A percentile compares a stretch with the other conserved stretches of the same genome.
Conservation (phyloP, 1,140 invertebrate genomes). For the Ectropis grisescens region DNA sequence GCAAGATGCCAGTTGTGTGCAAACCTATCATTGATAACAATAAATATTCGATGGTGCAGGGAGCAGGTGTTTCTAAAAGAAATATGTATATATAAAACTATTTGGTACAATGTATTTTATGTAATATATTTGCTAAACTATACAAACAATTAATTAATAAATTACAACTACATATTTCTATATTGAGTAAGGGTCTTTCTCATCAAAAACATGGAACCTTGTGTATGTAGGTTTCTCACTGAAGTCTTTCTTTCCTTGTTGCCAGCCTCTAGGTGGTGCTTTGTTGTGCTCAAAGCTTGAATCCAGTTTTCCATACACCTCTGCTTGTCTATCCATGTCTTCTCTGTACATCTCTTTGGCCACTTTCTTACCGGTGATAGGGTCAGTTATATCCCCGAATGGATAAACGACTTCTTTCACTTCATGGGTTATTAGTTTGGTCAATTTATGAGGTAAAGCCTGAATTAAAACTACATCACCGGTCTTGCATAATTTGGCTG, state of each 20-base stretch:
- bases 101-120: too few relatives aligned
- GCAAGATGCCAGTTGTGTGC: too few relatives aligned
- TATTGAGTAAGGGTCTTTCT: slow-evolving; percentile 78
- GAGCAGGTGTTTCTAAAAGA: too few relatives aligned
- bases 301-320: slow-evolving; percentile 79
- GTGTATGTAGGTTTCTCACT: slow-evolving; percentile 80
- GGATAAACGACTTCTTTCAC: slow-evolving; percentile 85
- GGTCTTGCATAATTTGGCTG: slow-evolving; percentile 80
- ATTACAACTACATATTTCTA: slow-evolving; percentile 12
- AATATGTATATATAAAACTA: too few relatives aligned
- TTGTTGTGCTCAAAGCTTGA: slow-evolving; percentile 82
- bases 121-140: too few relatives aligned
- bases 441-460: slow-evolving; percentile 78
- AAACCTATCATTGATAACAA: too few relatives aligned
- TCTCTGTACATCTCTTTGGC: slow-evolving; percentile 80
- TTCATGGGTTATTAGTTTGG: slow-evolving; percentile 82
- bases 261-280: slow-evolving; percentile 82
- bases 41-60: too few relatives aligned
- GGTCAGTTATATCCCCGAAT: slow-evolving; percentile 86
- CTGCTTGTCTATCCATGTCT: slow-evolving; percentile 75
- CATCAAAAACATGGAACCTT: slow-evolving; percentile 81
- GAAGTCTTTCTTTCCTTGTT: slow-evolving; percentile 86
- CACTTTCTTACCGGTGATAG: slow-evolving; percentile 85
- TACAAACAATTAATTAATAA: too few relatives aligned
- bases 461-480: slow-evolving; percentile 87